Base-by-base conservation (phyloP, 1,140 invertebrate genomes). In the Heliconius hewitsoni region DNA sequence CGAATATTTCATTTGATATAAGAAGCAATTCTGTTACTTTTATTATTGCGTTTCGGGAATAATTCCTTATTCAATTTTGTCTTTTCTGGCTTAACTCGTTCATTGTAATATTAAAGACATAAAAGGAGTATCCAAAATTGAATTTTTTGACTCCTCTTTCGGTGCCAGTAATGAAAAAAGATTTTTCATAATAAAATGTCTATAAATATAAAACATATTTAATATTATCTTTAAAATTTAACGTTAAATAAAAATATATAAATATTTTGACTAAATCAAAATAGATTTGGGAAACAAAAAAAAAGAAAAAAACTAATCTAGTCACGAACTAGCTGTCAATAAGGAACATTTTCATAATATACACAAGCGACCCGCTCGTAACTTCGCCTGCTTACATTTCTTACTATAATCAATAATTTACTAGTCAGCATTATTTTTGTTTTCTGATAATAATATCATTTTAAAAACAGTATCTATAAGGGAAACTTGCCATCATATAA, bases 71-170 rank as follows among this genome's bases (percentile, higher is more conserved):
- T 66, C 27, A 66, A 66, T 66, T 66, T 66, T 66, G 27, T 66
- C 27, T 66, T 60, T 30, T 30, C 60, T 30, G 60, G 60, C 60
- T 66, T 66, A 66, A 66, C 60, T 66, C 60, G 60, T 30, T 66
- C 27, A 66, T 66, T 66, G 60, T 30, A 66, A 27, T 66, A 66
- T 66, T 66, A 66, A 66, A 66, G 27, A 66, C 55, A 60, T 60
- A 66, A 66, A 30, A 66, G 60, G 60, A 66, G 13, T 66, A 16
- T 16, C 27, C 2, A 23, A 16, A 66, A 66, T 66, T 66, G 27
- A 13, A 23, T 66, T 66, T 27, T 30, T 66, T 66, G 60, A 66
- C 13, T 66, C 5, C 23, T 16, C 9, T 66, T 9, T 60, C 9
- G n/a, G n/a, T 60, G 55, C 3, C 9, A 60, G 42, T 13, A 57